Evolutionary conservation across 2,888 invertebrate genomes (phyloP).

Genomic region (Andrena camellia): DNA sequence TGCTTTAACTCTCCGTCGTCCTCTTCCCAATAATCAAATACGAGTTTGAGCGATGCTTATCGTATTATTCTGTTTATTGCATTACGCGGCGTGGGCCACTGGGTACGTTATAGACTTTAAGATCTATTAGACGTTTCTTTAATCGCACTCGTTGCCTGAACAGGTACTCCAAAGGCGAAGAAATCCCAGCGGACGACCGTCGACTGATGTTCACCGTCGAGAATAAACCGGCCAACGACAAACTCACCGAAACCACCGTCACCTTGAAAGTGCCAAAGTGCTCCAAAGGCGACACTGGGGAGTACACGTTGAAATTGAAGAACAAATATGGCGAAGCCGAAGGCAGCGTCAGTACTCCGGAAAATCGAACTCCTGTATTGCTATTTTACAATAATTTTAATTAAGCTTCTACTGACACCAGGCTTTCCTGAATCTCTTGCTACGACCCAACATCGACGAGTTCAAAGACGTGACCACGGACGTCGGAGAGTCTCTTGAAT

Average conservation of each 20-base stretch:
- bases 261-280: conserved; percentile 92
- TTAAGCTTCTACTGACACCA: conserved; percentile 60
- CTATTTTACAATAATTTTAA: background rate
- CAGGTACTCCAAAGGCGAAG: conserved; percentile 90
- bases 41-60: too few relatives aligned
- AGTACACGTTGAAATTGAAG: conserved; percentile 92
- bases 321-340: conserved; percentile 93
- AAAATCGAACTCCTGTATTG: background rate
- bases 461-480: conserved; percentile 90
- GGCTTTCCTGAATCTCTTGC: conserved; percentile 91
- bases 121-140: too few relatives aligned
- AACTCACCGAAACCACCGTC: conserved; percentile 93
- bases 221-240: conserved; percentile 90
- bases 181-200: conserved; percentile 88
- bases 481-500: conserved; percentile 92
- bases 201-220: conserved; percentile 89
- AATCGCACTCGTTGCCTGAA: background rate
- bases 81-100: background rate
- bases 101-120: conserved; percentile 12
- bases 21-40: background rate
- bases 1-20: background rate
- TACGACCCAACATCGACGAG: conserved; percentile 92
- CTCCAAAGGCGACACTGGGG: conserved; percentile 90
- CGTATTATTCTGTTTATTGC: background rate
- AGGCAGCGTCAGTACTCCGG: conserved; percentile 86